Percentiles rank a stretch among this genome's conserved stretches.
Evolutionary conservation across 1,140 invertebrate genomes (phyloP).

Genomic region (Dendroctonus ponderosae): DNA sequence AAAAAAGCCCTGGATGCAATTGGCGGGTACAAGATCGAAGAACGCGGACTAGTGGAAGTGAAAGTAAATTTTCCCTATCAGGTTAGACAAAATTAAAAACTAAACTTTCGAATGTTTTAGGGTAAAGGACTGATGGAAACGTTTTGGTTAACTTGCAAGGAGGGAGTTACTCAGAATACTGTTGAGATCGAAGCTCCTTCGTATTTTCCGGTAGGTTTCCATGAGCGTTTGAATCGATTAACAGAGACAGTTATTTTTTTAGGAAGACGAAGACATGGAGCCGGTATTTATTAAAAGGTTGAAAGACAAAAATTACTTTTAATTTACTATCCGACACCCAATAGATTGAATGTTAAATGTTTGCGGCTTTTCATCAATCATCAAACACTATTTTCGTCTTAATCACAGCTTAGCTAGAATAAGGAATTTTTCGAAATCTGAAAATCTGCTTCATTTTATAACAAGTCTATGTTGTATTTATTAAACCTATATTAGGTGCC

Average conservation of each 20-base stretch:
- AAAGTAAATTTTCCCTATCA: constrained; percentile 58
- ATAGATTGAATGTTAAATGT: neutral
- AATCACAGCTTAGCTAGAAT: neutral
- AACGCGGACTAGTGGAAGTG: constrained; percentile 78
- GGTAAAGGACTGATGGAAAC: constrained; percentile 90
- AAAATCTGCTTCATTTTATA: too few species aligned
- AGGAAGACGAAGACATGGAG: constrained; percentile 49
- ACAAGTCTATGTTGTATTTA: neutral
- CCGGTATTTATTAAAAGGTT: constrained; percentile 49
- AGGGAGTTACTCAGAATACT: constrained; percentile 60
- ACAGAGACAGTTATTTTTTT: constrained; percentile 12
- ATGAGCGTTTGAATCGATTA: constrained; percentile 6
- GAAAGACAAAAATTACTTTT: constrained; percentile 46
- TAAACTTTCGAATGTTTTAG: constrained; percentile 54
- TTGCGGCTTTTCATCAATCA: neutral
- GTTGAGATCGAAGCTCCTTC: constrained; percentile 58
- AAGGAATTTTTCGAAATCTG: too few species aligned
- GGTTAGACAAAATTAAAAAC: neutral
- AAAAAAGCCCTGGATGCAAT: constrained; percentile 78
- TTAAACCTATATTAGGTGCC: constrained; percentile 29
- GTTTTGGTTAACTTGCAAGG: constrained; percentile 85
- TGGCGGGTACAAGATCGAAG: constrained; percentile 77
- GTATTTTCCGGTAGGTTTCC: constrained; percentile 54
- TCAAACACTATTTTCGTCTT: neutral
- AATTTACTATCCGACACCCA: constrained; percentile 4